Evolutionary conservation across 2,888 invertebrate genomes (phyloP).

Genomic region (Thecocarcelia acutangulata): DNA sequence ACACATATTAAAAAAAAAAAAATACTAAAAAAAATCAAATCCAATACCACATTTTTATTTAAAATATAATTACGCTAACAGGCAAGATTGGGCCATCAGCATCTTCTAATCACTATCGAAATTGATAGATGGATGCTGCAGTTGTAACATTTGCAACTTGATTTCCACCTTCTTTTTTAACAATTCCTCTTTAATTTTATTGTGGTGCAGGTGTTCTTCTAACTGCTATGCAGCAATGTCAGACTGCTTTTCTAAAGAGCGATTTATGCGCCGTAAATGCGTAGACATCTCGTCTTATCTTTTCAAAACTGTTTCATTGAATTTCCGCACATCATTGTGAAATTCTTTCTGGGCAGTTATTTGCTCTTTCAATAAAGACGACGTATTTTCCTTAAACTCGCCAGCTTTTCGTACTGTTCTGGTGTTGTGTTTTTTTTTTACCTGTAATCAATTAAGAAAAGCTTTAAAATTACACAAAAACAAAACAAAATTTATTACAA

Average conservation of each 20-base stretch:
- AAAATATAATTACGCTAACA: background rate
- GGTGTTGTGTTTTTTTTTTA: too few relatives aligned
- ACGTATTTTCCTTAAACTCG: conserved; percentile 6
- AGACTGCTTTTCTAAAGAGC: conserved; percentile 1
- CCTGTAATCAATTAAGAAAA: too few relatives aligned
- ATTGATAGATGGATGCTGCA: background rate
- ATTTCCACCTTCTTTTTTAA: conserved; percentile 16
- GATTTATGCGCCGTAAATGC: conserved; percentile 19
- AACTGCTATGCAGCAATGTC: conserved; percentile 14
- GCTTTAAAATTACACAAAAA: too few relatives aligned
- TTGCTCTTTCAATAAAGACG: conserved; percentile 13
- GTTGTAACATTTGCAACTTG: background rate
- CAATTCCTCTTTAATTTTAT: conserved; percentile 16
- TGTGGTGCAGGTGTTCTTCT: conserved; percentile 10
- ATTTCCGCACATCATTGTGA: background rate
- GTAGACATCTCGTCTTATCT: conserved; percentile 9
- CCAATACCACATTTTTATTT: conserved; percentile 7
- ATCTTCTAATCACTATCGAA: background rate
- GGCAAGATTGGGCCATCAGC: too few relatives aligned
- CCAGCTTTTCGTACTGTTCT: too few relatives aligned
- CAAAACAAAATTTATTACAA: too few relatives aligned
- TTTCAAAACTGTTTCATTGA: conserved; percentile 13
- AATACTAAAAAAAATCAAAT: conserved; percentile 16
- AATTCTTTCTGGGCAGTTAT: conserved; percentile 15
- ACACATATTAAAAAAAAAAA: too few relatives aligned